These are phyloP conservation scores for Drosophila lutescens DNA, from an alignment of 2,888 invertebrate species.

Conservation along the genomic window DNA sequence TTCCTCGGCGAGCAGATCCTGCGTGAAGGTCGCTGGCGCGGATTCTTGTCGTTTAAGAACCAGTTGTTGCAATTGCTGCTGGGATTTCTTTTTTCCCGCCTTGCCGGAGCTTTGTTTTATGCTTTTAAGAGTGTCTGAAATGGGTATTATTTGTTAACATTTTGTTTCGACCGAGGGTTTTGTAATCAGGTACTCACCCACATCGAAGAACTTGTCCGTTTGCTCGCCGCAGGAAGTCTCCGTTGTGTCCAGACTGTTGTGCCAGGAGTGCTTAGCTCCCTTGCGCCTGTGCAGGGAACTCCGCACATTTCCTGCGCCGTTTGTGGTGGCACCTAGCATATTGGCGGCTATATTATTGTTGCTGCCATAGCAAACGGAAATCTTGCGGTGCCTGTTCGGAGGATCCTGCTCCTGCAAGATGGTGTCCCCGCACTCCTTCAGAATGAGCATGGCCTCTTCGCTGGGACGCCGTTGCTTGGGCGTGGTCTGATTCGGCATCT, in stretches of 20 bases:
- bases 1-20: constrained; percentile 38
- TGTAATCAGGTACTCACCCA: constrained; percentile 47
- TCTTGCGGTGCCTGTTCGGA: constrained; percentile 76
- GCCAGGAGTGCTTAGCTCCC: constrained; percentile 82
- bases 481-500: constrained; percentile 84
- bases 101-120: constrained; percentile 42
- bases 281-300: constrained; percentile 68
- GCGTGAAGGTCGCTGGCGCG: constrained; percentile 73
- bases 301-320: constrained; percentile 14
- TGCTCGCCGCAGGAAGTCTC: constrained; percentile 57
- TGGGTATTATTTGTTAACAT: background rate
- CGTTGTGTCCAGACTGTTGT: constrained; percentile 82
- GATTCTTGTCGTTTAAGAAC: constrained; percentile 85
- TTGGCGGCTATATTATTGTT: constrained; percentile 67
- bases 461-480: constrained; percentile 87
- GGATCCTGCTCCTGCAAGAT: constrained; percentile 3
- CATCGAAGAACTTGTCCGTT: constrained; percentile 65
- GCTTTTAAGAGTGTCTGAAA: constrained; percentile 61
- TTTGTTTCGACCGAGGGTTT: background rate
- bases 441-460: constrained; percentile 88
- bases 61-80: constrained; percentile 12
- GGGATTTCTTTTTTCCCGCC: constrained; percentile 53
- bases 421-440: constrained; percentile 84
- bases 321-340: constrained; percentile 38
- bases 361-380: constrained; percentile 82